These are phyloP conservation scores for Caenorhabditis zanzibari DNA, from an alignment of 2,888 invertebrate genomes.

Conservation along the genomic window DNA sequence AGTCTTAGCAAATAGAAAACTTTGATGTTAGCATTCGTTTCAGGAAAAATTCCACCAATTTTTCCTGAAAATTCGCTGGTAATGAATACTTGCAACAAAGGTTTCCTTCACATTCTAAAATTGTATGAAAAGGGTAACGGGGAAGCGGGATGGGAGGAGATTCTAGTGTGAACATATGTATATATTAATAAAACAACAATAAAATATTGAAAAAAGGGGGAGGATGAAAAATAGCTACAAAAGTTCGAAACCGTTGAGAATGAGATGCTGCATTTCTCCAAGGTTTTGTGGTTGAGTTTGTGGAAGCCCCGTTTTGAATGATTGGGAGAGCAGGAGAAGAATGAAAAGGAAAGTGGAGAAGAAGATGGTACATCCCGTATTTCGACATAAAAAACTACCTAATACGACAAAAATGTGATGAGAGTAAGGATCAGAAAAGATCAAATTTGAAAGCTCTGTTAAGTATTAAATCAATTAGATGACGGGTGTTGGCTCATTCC, in stretches of 20 bases:
- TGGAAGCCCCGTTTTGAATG: constrained; percentile 61
- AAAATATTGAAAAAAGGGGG: constrained; percentile 22
- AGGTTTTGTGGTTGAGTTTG: constrained; percentile 31
- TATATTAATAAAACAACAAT: constrained; percentile 59
- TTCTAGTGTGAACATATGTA: constrained; percentile 59
- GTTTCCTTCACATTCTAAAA: neutral
- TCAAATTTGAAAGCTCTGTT: constrained; percentile 15
- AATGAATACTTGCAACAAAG: neutral
- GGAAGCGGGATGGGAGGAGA: constrained; percentile 27
- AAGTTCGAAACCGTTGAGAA: constrained; percentile 17
- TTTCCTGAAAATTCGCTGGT: neutral
- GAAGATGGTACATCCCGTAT: constrained; percentile 38
- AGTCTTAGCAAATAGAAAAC: neutral
- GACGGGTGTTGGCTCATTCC: constrained; percentile 14
- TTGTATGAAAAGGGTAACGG: constrained; percentile 15
- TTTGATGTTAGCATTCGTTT: neutral
- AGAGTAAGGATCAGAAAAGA: constrained; percentile 27
- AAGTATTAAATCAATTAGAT: constrained; percentile 29
- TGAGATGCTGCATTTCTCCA: neutral
- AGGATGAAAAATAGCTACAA: constrained; percentile 23
- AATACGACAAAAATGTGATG: constrained; percentile 27
- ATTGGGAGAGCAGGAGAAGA: constrained; percentile 32
- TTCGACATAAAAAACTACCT: constrained; percentile 54
- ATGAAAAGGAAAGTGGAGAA: constrained; percentile 8
- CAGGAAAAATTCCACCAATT: constrained; percentile 24